Base-by-base conservation (phyloP, 2,113 vertebrate species). In the Pogonocichla stellata region DNA sequence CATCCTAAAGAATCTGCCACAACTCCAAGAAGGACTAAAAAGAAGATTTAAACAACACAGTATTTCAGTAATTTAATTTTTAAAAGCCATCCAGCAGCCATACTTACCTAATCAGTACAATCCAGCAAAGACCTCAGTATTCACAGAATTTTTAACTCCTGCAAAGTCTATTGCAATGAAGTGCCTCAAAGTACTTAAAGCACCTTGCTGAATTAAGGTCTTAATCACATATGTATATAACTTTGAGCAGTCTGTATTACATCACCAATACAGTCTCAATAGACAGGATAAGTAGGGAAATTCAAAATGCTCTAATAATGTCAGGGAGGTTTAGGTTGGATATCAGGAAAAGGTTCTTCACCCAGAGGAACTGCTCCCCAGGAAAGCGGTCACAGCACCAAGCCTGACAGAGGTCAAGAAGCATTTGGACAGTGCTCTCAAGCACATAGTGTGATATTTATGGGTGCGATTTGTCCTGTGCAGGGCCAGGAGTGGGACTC, bases 1-100 rank as follows among this genome's bases (percentile, higher is more conserved):
- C 91, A 77, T 86, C 88, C 83, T 73, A 86, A 97, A 85, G 67
- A 92, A 94, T 96, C 75, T 79, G 77, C 90, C 85, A 74, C 89
- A 93, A 80, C 60, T 85, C 62, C 78, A 82, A 70, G 61, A 60
- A 93, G 69, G 12, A 91, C 65, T 92, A 67, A 88, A 90, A 97
- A 57, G 25, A 92, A 97, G 88, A 80, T 65, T 60, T 80, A 56
- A 96, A 86, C 51, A 78, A 58, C 58, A 93, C 12, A 87, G 54
- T 57, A 90, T 79, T 86, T 77, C 67, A 84, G 15, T 81, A 90
- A 86, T 81, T 86, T 80, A 70, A 92, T 94, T 91, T 90, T 54
- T 34, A 75, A 62, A 74, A 88, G 69, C 75, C 92, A 85, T 80
- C 79, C 77, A 92, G 78, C 24, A 87, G 50, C 54, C 42, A 62